Percentiles rank a stretch among this genome's conserved stretches.
Conservation (phyloP, 2,113 vertebrate genomes). For the Ariopsis seemanni region DNA sequence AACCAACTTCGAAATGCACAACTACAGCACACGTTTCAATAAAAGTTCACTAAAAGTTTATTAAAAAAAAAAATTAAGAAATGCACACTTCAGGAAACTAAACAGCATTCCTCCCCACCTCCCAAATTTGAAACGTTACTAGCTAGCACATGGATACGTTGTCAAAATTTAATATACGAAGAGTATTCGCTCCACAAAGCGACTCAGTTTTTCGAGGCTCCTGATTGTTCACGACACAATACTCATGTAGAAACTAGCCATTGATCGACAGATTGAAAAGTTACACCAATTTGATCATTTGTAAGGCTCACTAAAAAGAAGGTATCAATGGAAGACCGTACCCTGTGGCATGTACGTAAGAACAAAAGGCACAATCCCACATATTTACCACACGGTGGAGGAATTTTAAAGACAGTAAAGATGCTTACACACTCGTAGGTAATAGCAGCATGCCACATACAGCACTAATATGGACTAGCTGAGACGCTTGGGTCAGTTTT, state of each 20-base stretch:
- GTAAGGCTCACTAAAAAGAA: slow-evolving; percentile 54
- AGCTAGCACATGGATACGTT: slow-evolving; percentile 41
- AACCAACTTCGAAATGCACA: slow-evolving; percentile 40
- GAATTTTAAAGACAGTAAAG: slow-evolving; percentile 38
- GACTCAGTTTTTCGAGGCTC: slow-evolving; percentile 10
- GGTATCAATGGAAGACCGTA: slow-evolving; percentile 53
- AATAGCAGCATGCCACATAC: slow-evolving; percentile 56
- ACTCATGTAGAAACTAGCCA: slow-evolving; percentile 21
- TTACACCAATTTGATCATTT: slow-evolving; percentile 49
- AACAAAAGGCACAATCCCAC: slow-evolving; percentile 57
- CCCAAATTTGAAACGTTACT: slow-evolving; percentile 36
- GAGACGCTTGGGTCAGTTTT: slow-evolving; percentile 27
- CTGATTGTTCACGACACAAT: slow-evolving; percentile 41
- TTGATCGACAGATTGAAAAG: slow-evolving; percentile 2
- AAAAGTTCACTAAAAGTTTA: slow-evolving; percentile 38
- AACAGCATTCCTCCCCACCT: background rate
- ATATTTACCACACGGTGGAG: slow-evolving; percentile 44
- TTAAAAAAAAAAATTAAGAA: too few species aligned
- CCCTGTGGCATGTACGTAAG: slow-evolving; percentile 53
- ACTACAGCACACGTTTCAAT: slow-evolving; percentile 45
- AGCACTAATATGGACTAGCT: slow-evolving; percentile 45
- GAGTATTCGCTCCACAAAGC: slow-evolving; percentile 26
- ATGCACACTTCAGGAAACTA: slow-evolving; percentile 25
- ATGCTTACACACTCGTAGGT: slow-evolving; percentile 43
- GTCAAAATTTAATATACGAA: slow-evolving; percentile 23